Percentiles rank a stretch among this genome's conserved stretches.
Evolutionary conservation across 2,888 invertebrate species (phyloP).

Genomic region (Drosophila neonasuta): DNA sequence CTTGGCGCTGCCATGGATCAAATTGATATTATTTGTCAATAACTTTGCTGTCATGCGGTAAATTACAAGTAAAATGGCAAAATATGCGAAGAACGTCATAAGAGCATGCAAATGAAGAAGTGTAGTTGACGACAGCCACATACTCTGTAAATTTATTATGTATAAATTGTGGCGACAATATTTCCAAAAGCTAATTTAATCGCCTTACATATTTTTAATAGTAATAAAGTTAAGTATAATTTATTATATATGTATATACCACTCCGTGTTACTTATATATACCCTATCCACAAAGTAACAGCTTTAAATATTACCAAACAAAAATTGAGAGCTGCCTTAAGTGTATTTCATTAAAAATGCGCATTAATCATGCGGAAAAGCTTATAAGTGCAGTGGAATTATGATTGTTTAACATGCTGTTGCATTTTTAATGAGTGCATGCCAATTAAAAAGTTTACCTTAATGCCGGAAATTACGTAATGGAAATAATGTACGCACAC

Average conservation of each 20-base stretch:
- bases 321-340: slow-evolving; percentile 5
- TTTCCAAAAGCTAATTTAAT: too few species aligned
- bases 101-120: slow-evolving; percentile 13
- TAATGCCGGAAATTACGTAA: slow-evolving; percentile 32
- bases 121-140: background rate
- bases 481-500: slow-evolving; percentile 20
- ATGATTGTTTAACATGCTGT: slow-evolving; percentile 11
- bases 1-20: slow-evolving; percentile 45
- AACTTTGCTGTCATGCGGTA: slow-evolving; percentile 43
- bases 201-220: too few species aligned
- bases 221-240: too few species aligned
- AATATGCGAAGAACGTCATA: slow-evolving; percentile 43
- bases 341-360: slow-evolving; percentile 7
- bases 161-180: too few species aligned
- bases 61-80: slow-evolving; percentile 50
- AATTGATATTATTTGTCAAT: slow-evolving; percentile 71
- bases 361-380: slow-evolving; percentile 6
- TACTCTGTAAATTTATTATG: background rate
- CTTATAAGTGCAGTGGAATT: slow-evolving; percentile 1
- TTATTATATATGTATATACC: too few species aligned
- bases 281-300: background rate
- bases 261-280: background rate
- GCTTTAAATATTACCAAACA: background rate
- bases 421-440: slow-evolving; percentile 32
- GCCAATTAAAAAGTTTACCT: slow-evolving; percentile 38